Base-by-base conservation (phyloP, 1,140 invertebrate species). In the Tenebrio molitor region DNA sequence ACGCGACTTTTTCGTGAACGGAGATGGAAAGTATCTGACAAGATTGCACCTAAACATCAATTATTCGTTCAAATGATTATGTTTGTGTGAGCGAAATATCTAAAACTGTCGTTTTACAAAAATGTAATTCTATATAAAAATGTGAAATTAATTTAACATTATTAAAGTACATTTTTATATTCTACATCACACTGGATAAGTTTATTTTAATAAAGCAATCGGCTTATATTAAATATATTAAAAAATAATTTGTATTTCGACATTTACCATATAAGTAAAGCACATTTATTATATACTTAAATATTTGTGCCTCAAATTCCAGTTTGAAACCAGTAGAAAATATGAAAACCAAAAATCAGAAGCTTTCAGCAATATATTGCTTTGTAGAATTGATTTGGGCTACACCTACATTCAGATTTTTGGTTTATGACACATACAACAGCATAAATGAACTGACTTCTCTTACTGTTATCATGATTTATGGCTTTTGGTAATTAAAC, bases 181-280 rank as follows among this genome's bases (percentile, higher is more conserved):
- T 65, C 39, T 66, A 66, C 36, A 66, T 66, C 64, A 66, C 39
- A 44, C 36, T 66, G 21, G 50, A 58, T 58, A 58, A 58, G n/a
- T 14, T 39, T 39, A 39, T 33, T 33, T 50, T 50, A n/a, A n/a
- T n/a, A 58, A 58, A 58, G 50, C 50, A 58, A 58, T 14, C 29
- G 50, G 21, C 50, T 58, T 58, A 58, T 58, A 33, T 15, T 58
- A 58, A 58, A 58, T 33, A 29, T 66, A 66, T 66, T 66, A 25
- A 29, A 66, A 66, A 66, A 25, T 66, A 66, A 66, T 66, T 66
- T 66, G n/a, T 58, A 33, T 58, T 17, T 25, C 10, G 23, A 66
- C 64, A 66, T 44, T 42, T 66, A 66, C 64, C 64, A 66, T 29
- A 39, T 66, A 58, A 58, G 21, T 66, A 42, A 66, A 66, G 64